Conservation (phyloP, 2,797 vertebrate species). For the Syngnathus acus region DNA sequence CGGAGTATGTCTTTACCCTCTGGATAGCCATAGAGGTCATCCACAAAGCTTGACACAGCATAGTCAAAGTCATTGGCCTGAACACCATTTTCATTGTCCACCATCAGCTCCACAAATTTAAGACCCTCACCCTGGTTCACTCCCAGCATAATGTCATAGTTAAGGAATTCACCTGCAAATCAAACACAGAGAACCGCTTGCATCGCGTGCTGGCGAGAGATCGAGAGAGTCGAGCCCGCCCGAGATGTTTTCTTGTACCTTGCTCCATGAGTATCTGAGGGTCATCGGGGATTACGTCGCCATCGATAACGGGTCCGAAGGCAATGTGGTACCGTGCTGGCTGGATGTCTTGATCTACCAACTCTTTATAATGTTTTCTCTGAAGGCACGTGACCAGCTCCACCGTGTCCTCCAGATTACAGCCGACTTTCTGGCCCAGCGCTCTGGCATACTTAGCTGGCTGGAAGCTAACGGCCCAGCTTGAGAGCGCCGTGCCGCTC, state of each 20-base stretch:
- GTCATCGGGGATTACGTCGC: slow-evolving; percentile 96
- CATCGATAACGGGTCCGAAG: slow-evolving; percentile 96
- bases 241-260: slow-evolving; percentile 43
- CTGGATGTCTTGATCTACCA: slow-evolving; percentile 98
- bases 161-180: slow-evolving; percentile 85
- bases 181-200: background rate
- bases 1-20: slow-evolving; percentile 96
- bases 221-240: too few relatives aligned
- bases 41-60: slow-evolving; percentile 97
- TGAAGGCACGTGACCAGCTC: slow-evolving; percentile 93
- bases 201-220: too few relatives aligned
- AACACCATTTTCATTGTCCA: slow-evolving; percentile 95
- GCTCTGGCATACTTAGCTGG: slow-evolving; percentile 96
- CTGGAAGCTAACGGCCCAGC: slow-evolving; percentile 98
- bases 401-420: slow-evolving; percentile 92
- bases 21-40: slow-evolving; percentile 95
- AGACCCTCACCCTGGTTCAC: slow-evolving; percentile 97
- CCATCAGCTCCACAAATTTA: slow-evolving; percentile 97
- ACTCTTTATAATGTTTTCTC: slow-evolving; percentile 96
- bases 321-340: slow-evolving; percentile 97
- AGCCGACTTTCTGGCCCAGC: slow-evolving; percentile 95
- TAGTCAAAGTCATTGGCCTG: slow-evolving; percentile 99
- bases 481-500: slow-evolving; percentile 95
- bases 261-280: slow-evolving; percentile 99
- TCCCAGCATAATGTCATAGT: slow-evolving; percentile 98